Percentiles rank a stretch among this genome's conserved stretches.
phyloP scores from a whole-genome alignment of 2,888 invertebrate genomes.

The Barypeithes pellucidus region DNA sequence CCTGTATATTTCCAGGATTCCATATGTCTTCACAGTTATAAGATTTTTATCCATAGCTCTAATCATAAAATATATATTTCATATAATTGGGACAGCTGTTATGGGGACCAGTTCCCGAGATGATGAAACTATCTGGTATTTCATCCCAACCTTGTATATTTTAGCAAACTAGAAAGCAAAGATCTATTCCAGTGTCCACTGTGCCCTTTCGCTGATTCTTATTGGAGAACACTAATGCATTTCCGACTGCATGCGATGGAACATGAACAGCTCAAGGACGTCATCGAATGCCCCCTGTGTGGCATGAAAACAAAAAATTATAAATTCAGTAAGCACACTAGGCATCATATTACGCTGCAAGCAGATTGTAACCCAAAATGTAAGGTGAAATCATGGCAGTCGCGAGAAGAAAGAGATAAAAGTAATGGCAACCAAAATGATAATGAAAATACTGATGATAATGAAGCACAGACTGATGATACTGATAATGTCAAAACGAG shows the following conservation, averaged over 20 bases:
- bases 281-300: slow-evolving; percentile 10
- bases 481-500: too few relatives aligned
- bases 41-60: too few relatives aligned
- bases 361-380: neutral
- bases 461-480: too few relatives aligned
- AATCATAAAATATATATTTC: too few relatives aligned
- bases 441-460: neutral
- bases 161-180: neutral
- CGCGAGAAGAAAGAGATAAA: neutral
- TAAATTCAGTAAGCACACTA: neutral
- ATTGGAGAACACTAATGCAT: neutral
- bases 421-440: neutral
- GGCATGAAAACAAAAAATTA: neutral
- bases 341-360: neutral
- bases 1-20: too few relatives aligned
- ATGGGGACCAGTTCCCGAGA: too few relatives aligned
- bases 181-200: neutral
- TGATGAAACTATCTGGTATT: too few relatives aligned
- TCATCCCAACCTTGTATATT: neutral
- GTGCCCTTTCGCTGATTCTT: neutral
- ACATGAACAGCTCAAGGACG: neutral
- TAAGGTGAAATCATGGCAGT: neutral
- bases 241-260: slow-evolving; percentile 4
- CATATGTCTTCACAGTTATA: too few relatives aligned
- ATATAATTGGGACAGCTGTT: too few relatives aligned